These are phyloP conservation scores for Pao palembangensis DNA, from an alignment of 2,113 vertebrate genomes.

Conservation along the genomic window DNA sequence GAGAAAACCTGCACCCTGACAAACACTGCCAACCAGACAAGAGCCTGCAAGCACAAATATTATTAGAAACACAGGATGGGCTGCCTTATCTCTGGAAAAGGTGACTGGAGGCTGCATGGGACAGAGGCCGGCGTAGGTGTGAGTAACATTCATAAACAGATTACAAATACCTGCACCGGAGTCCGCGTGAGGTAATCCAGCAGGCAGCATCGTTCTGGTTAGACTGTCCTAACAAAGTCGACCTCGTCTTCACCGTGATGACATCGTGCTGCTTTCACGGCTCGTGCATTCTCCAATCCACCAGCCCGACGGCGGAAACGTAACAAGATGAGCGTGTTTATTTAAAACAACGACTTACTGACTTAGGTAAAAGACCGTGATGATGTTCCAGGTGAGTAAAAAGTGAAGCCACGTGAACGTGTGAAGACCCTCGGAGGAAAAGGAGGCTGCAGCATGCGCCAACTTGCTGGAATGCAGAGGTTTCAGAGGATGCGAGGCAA, in stretches of 20 bases:
- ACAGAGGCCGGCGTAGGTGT: background rate
- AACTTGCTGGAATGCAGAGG: constrained; percentile 35
- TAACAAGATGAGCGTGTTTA: too few relatives aligned
- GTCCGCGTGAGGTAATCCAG: too few relatives aligned
- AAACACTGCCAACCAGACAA: constrained; percentile 49
- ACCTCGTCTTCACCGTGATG: too few relatives aligned
- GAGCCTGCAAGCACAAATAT: constrained; percentile 45
- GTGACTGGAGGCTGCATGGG: background rate
- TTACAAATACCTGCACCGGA: too few relatives aligned
- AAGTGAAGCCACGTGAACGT: constrained; percentile 41
- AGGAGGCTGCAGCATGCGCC: constrained; percentile 25
- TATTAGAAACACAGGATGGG: constrained; percentile 49
- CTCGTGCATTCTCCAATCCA: too few relatives aligned
- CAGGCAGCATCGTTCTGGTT: too few relatives aligned
- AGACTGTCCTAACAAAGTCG: too few relatives aligned
- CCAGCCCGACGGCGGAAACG: too few relatives aligned
- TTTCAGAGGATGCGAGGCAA: constrained; percentile 57
- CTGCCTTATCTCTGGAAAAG: constrained; percentile 39
- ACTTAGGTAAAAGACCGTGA: constrained; percentile 17
- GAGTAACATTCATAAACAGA: background rate
- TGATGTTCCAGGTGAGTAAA: constrained; percentile 33
- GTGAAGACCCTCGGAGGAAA: constrained; percentile 38
- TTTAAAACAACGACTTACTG: background rate
- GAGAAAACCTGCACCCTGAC: constrained; percentile 27
- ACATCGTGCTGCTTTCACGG: too few relatives aligned